Percentiles rank a stretch among this genome's conserved stretches.
Evolutionary conservation across 2,888 invertebrate species (phyloP).

Genomic region (Gibbula magus): DNA sequence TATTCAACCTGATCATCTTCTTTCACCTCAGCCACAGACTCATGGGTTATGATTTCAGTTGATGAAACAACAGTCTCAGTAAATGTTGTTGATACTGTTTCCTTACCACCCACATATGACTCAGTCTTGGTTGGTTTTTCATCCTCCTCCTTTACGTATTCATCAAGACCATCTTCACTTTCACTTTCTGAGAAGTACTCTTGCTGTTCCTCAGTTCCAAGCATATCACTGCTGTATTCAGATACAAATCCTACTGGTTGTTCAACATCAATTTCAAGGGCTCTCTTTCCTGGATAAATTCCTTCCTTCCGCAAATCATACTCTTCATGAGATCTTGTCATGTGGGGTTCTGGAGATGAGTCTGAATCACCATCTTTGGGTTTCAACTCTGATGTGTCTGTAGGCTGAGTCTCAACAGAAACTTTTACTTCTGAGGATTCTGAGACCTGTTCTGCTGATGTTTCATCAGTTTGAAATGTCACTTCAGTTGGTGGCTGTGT

Average conservation of each 20-base stretch:
- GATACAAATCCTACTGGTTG: not conserved
- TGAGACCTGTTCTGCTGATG: constrained; percentile 26
- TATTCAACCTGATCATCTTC: constrained; percentile 34
- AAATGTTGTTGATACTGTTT: not conserved
- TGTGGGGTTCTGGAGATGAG: not conserved
- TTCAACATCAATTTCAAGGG: constrained; percentile 52
- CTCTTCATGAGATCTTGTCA: constrained; percentile 31
- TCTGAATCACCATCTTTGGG: constrained; percentile 6
- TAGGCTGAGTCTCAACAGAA: not conserved
- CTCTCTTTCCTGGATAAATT: constrained; percentile 63
- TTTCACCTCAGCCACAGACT: constrained; percentile 32
- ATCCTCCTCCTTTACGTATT: constrained; percentile 11
- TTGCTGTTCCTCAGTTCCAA: constrained; percentile 26
- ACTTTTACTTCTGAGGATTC: constrained; percentile 18
- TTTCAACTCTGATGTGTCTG: not conserved
- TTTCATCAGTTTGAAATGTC: constrained; percentile 40
- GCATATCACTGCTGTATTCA: constrained; percentile 26
- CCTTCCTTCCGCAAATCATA: constrained; percentile 43
- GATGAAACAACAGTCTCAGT: not conserved
- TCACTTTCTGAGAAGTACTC: constrained; percentile 31
- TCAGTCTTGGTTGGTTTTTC: not conserved
- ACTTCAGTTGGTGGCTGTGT: constrained; percentile 39
- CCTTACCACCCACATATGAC: not conserved
- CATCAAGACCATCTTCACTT: constrained; percentile 26
- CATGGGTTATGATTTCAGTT: constrained; percentile 2